Conservation (phyloP, 2,113 vertebrate genomes). For the Actenoides lindsayi region DNA sequence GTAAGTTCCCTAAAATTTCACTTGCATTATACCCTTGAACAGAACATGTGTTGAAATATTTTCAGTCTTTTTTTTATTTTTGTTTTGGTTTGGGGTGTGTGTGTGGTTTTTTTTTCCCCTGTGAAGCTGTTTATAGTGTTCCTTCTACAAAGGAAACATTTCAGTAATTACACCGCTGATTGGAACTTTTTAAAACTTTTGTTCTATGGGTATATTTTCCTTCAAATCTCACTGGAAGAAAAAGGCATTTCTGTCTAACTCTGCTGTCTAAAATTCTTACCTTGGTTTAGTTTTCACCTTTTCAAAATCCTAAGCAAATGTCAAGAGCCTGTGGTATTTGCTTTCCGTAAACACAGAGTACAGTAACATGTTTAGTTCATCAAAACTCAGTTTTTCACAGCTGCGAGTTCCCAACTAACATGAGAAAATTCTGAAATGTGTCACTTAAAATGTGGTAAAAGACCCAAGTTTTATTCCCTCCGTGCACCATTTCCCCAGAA, state of each 20-base stretch:
- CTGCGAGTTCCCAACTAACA: not conserved
- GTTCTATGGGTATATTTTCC: not conserved
- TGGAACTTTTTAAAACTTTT: not conserved
- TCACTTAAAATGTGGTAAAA: rapidly evolving
- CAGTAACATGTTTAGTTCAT: not conserved
- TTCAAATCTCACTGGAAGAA: not conserved
- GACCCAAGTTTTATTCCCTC: rapidly evolving
- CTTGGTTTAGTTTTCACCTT: not conserved
- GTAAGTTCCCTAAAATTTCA: not conserved
- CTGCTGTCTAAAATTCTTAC: not conserved
- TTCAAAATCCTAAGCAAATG: not conserved
- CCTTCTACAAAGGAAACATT: not conserved
- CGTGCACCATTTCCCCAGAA: rapidly evolving
- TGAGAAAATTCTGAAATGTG: rapidly evolving
- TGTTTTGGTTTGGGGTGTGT: not conserved
- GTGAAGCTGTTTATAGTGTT: not conserved
- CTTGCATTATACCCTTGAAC: not conserved
- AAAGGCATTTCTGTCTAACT: not conserved
- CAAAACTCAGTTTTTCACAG: not conserved
- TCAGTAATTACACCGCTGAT: not conserved
- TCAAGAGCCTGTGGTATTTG: not conserved
- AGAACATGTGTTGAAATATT: not conserved
- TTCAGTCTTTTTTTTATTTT: not conserved
- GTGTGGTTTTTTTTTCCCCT: rapidly evolving
- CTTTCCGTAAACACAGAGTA: not conserved